These are phyloP conservation scores for Drosophila anomalata DNA, from an alignment of 2,888 invertebrate species.

Conservation along the genomic window DNA sequence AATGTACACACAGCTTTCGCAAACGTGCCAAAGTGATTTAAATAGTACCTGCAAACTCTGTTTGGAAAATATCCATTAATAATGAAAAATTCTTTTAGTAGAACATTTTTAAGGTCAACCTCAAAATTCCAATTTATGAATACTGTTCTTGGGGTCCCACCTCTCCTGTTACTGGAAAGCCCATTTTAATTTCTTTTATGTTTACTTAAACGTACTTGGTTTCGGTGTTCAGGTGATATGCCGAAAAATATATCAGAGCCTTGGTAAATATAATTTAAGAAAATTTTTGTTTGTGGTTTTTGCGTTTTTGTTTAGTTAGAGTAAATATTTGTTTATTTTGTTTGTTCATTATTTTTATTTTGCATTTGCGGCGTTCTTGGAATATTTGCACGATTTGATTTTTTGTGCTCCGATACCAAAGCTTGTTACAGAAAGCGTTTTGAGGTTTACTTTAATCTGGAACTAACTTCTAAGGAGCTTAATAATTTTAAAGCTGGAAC, in stretches of 20 bases:
- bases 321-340: background rate
- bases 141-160: too few species aligned
- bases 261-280: slow-evolving; percentile 1
- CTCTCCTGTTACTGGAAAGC: background rate
- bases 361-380: background rate
- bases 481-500: background rate
- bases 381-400: background rate
- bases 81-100: too few species aligned
- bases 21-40: background rate
- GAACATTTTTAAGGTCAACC: too few species aligned
- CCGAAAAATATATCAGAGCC: background rate
- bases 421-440: background rate
- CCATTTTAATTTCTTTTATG: background rate
- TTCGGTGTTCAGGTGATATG: slow-evolving; percentile 1
- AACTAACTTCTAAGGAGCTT: background rate
- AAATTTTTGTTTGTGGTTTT: background rate
- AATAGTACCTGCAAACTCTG: background rate
- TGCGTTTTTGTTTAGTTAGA: background rate
- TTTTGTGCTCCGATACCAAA: too few species aligned
- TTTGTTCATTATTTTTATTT: background rate
- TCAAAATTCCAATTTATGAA: too few species aligned
- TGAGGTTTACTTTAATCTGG: background rate
- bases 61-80: background rate
- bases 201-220: slow-evolving; percentile 1
- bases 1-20: slow-evolving; percentile 4